These are phyloP conservation scores for Symphodus melops DNA, from an alignment of 2,113 vertebrate species.

Conservation along the genomic window DNA sequence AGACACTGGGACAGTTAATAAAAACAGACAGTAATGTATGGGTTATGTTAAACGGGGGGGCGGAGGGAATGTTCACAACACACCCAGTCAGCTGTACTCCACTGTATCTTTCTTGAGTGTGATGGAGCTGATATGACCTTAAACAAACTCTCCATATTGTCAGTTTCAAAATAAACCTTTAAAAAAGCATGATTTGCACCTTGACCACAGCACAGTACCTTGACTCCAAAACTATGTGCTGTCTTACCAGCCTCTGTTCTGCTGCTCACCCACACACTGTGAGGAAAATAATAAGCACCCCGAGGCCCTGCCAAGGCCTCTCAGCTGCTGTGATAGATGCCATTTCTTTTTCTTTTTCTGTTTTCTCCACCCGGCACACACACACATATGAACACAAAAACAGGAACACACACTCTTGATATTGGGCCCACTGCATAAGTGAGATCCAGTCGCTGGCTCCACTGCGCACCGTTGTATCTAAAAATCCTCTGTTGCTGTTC, in stretches of 20 bases:
- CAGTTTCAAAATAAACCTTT: conserved; percentile 2
- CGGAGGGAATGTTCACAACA: no score
- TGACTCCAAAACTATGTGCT: conserved; percentile 31
- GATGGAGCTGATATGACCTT: not conserved
- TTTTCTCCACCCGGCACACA: conserved; percentile 43
- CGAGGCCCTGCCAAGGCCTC: conserved; percentile 58
- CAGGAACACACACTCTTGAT: conserved; percentile 23
- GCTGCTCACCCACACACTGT: conserved; percentile 61
- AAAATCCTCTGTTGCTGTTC: conserved; percentile 75
- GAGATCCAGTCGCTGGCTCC: conserved; percentile 62
- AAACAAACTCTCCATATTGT: not conserved
- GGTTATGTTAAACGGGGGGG: no score
- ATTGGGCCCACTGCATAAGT: conserved; percentile 57
- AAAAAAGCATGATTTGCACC: conserved; percentile 29
- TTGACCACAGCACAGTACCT: conserved; percentile 40
- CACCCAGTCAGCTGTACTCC: not conserved
- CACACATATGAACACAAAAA: conserved; percentile 23
- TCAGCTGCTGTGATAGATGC: conserved; percentile 69
- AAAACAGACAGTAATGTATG: no score
- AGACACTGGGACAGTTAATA: no score
- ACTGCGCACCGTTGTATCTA: conserved; percentile 73
- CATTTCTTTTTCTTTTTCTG: conserved; percentile 62
- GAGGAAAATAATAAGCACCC: conserved; percentile 68
- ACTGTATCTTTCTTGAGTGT: not conserved
- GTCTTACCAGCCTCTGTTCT: conserved; percentile 30